These are phyloP conservation scores for Dallia pectoralis DNA, from an alignment of 2,797 vertebrate species.

Conservation along the genomic window DNA sequence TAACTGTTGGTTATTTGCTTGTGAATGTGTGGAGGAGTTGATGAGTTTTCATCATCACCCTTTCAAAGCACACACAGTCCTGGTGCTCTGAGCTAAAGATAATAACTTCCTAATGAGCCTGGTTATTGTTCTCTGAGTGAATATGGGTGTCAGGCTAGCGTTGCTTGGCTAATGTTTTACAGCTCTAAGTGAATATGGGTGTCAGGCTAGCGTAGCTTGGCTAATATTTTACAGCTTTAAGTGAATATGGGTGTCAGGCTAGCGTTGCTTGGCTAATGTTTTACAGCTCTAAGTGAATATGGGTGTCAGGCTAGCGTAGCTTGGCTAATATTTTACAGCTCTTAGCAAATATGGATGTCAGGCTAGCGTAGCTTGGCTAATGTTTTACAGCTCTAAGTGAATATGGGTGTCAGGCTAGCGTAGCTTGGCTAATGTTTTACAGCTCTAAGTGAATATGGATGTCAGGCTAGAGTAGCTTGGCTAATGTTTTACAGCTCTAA, in stretches of 20 bases:
- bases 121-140: constrained; percentile 20
- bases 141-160: constrained; percentile 8
- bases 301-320: constrained; percentile 17
- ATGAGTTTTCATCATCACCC: constrained; percentile 53
- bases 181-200: constrained; percentile 11
- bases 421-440: constrained; percentile 25
- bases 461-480: constrained; percentile 19
- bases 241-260: constrained; percentile 11
- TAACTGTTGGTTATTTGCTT: constrained; percentile 31
- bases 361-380: constrained; percentile 20
- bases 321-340: constrained; percentile 14
- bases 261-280: constrained; percentile 18
- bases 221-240: constrained; percentile 14
- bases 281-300: constrained; percentile 17
- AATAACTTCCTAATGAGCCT: constrained; percentile 50
- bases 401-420: constrained; percentile 8
- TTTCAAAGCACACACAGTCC: constrained; percentile 63
- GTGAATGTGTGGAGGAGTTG: constrained; percentile 61
- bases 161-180: constrained; percentile 8
- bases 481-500: constrained; percentile 14
- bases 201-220: constrained; percentile 19
- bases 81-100: constrained; percentile 61
- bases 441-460: constrained; percentile 11
- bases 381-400: constrained; percentile 22
- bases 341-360: constrained; percentile 10